phyloP scores from a whole-genome alignment of 2,797 vertebrate species.

The Sphaeramia orbicularis region DNA sequence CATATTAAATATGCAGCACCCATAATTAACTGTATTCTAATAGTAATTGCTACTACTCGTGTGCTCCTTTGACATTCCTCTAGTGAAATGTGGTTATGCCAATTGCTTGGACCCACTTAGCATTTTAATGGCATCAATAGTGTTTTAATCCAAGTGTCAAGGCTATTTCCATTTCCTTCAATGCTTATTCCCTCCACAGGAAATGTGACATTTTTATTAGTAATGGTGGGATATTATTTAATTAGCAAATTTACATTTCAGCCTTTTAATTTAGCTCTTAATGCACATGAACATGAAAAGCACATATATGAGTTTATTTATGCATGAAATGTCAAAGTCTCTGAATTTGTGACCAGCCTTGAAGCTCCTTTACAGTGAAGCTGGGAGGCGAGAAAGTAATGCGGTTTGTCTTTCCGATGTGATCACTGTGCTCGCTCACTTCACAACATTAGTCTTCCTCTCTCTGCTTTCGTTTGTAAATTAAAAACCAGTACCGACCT shows the following conservation, averaged over 20 bases:
- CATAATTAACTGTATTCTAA: conserved; percentile 81
- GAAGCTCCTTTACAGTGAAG: conserved; percentile 48
- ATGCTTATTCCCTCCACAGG: conserved; percentile 64
- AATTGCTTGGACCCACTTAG: conserved; percentile 83
- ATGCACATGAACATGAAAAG: conserved; percentile 67
- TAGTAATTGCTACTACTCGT: conserved; percentile 79
- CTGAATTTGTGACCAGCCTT: conserved; percentile 63
- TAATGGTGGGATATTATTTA: conserved; percentile 77
- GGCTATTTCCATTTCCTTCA: conserved; percentile 77
- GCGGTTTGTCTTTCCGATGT: conserved; percentile 64
- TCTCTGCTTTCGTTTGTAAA: conserved; percentile 72
- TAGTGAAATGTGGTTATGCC: conserved; percentile 83
- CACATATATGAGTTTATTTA: conserved; percentile 74
- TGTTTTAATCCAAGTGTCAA: conserved; percentile 82
- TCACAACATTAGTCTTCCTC: conserved; percentile 78
- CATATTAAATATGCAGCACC: conserved; percentile 78
- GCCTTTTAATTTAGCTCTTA: conserved; percentile 74
- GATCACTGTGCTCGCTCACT: conserved; percentile 60
- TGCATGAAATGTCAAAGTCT: conserved; percentile 74
- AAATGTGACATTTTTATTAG: conserved; percentile 82
- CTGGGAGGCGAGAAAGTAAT: conserved; percentile 61
- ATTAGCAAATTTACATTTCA: conserved; percentile 78
- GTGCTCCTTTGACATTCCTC: conserved; percentile 78
- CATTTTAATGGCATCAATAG: conserved; percentile 85
- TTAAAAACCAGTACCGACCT: conserved; percentile 74